Percentiles rank a stretch among this genome's conserved stretches.
phyloP scores from a whole-genome alignment of 1,140 invertebrate species.

The Leptinotarsa lineolata region DNA sequence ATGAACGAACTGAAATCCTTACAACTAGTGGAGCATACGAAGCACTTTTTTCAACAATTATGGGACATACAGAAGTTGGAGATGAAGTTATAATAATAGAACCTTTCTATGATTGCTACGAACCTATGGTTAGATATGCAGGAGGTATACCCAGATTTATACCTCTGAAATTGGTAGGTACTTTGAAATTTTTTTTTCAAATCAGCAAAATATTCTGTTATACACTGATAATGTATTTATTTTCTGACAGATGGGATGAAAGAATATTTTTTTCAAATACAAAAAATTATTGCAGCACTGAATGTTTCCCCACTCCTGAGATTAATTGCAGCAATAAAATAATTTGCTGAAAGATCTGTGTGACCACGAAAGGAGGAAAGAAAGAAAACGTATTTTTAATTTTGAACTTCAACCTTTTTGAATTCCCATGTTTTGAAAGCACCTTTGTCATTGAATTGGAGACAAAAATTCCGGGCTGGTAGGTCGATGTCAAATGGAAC shows the following conservation, averaged over 20 bases:
- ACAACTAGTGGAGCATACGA: slow-evolving; percentile 93
- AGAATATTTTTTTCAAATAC: not conserved
- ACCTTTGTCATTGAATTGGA: no score
- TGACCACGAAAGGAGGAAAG: no score
- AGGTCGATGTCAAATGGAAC: no score
- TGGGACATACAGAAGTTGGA: slow-evolving; percentile 79
- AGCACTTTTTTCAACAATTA: slow-evolving; percentile 80
- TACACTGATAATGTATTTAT: not conserved
- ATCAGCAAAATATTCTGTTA: not conserved
- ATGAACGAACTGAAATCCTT: slow-evolving; percentile 70
- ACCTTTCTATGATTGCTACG: slow-evolving; percentile 98
- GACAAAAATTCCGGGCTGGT: no score
- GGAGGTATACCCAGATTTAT: slow-evolving; percentile 89
- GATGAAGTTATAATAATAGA: slow-evolving; percentile 90
- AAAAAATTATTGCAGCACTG: not conserved
- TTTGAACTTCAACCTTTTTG: no score
- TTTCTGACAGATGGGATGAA: not conserved
- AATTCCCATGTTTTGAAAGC: no score
- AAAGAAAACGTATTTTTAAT: no score
- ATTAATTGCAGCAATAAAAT: no score
- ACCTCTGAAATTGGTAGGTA: slow-evolving; percentile 77
- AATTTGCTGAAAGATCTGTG: no score
- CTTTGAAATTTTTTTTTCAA: not conserved
- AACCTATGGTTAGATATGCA: slow-evolving; percentile 88
- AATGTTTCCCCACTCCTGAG: no score